Conservation (phyloP, 2,113 vertebrate species). For the Lepus europaeus region DNA sequence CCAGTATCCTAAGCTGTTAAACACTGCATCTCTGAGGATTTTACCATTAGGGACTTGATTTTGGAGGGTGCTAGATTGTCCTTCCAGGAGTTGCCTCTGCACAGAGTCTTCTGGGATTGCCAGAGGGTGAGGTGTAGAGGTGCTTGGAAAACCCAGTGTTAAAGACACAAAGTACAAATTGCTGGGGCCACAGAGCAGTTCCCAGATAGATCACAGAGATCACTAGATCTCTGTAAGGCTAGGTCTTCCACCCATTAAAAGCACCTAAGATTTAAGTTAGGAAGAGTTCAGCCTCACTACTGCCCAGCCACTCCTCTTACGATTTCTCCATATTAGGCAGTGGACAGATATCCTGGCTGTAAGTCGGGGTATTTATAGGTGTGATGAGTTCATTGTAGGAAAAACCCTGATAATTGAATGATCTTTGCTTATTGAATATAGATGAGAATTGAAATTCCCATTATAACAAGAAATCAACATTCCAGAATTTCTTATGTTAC, state of each 20-base stretch:
- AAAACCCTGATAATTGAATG: conserved; percentile 44
- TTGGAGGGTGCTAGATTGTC: neutral
- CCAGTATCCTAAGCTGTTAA: neutral
- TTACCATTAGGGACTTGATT: neutral
- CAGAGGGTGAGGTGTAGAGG: neutral
- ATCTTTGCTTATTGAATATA: conserved; percentile 30
- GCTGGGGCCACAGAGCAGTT: neutral
- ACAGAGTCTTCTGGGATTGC: neutral
- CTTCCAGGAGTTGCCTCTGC: neutral
- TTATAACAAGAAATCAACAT: conserved; percentile 12
- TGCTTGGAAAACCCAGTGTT: neutral
- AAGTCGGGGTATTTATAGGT: neutral
- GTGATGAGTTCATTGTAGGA: conserved; percentile 10
- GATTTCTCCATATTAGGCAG: neutral
- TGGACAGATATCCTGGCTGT: conserved; percentile 37
- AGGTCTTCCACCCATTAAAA: neutral
- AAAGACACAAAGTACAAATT: fast-evolving
- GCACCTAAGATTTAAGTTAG: neutral
- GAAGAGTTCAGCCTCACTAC: neutral
- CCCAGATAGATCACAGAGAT: too few species aligned
- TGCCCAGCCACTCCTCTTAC: neutral
- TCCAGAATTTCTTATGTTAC: neutral
- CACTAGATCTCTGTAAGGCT: neutral
- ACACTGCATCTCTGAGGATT: neutral
- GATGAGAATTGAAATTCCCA: neutral